Evolutionary conservation across 30 jellyfish, hydroid and myxozoan species (phyloP), one percentile per base, ranked within the genome.

Genomic region (Aurelia sp.): DNA sequence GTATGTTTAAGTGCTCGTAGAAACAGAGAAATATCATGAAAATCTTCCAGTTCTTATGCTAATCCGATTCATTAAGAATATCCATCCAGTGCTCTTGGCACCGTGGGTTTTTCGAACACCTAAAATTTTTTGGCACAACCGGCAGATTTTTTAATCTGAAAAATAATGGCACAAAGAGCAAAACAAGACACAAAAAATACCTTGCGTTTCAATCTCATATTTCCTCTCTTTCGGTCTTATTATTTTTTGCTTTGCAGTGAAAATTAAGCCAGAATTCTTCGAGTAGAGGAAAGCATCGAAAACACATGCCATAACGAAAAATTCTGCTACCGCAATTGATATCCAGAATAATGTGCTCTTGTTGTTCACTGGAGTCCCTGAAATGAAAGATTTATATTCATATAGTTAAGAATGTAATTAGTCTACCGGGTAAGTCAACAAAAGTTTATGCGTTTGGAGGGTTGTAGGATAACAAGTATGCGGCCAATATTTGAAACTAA

Each of bases 271-370:
- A 9, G 78, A 77, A 5, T 77, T 77, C 22, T 62, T 77, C 18
- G 88, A 30, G 70, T 66, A 67, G 22, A 81, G 84, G 40, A 81
- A 67, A 10, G 82, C 84, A 18, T 81, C 91, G 23, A 81, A 81
- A 1, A 66, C 76, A n/a, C 68, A 66, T 2, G 71, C 33, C 91
- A 81, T 81, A 13, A 81, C 77, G 47, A 81, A 53, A 22, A 81
- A 67, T 47, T 81, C 91, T 4, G 71, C 70, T 19, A 72, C 77
- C 15, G 64, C 84, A 19, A 82, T 82, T 16, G 84, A 30, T 22
- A 81, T 10, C 91, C 91, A 81, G 50, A 64, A 81, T 4, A 37
- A 18, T 9, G 77, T 81, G 41, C 35, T 21, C 33, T 35, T 68
- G 60, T 52, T 51, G 64, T 20, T n/a, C 33, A 18, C 2, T 17